Conservation (phyloP, 2,113 vertebrate genomes). For the Sisor rabdophorus region DNA sequence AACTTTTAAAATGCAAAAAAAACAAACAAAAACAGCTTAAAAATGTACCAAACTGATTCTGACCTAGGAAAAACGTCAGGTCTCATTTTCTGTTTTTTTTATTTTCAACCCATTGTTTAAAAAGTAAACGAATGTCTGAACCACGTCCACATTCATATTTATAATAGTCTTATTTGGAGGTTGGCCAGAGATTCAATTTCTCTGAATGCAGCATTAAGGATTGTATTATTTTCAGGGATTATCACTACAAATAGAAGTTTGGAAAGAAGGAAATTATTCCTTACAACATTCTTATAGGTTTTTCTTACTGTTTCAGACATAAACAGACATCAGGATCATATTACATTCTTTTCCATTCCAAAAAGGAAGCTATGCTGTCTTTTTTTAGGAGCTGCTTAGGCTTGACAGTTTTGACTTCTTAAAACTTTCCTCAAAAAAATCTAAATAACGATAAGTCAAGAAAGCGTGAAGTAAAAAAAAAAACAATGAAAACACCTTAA, state of each 20-base stretch:
- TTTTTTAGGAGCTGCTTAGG: neutral
- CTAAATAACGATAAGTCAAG: neutral
- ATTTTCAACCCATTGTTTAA: no score
- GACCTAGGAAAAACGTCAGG: no score
- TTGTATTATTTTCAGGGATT: neutral
- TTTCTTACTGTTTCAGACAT: neutral
- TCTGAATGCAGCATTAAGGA: neutral
- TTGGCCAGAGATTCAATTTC: neutral
- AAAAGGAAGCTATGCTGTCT: neutral
- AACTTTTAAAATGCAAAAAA: no score
- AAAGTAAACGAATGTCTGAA: no score
- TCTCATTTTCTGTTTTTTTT: no score
- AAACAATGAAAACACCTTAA: neutral
- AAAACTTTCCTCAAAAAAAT: neutral
- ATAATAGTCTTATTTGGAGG: neutral
- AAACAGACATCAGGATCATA: neutral
- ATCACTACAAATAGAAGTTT: neutral
- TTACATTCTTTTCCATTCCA: neutral
- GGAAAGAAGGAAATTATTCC: conserved; percentile 6
- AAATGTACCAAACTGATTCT: no score
- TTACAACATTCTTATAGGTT: neutral
- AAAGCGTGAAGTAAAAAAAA: neutral
- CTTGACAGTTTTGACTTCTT: neutral
- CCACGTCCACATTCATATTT: neutral
- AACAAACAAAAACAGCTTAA: no score